These are phyloP conservation scores for Mastacembelus armatus DNA, from an alignment of 2,797 vertebrate species.

Conservation along the genomic window DNA sequence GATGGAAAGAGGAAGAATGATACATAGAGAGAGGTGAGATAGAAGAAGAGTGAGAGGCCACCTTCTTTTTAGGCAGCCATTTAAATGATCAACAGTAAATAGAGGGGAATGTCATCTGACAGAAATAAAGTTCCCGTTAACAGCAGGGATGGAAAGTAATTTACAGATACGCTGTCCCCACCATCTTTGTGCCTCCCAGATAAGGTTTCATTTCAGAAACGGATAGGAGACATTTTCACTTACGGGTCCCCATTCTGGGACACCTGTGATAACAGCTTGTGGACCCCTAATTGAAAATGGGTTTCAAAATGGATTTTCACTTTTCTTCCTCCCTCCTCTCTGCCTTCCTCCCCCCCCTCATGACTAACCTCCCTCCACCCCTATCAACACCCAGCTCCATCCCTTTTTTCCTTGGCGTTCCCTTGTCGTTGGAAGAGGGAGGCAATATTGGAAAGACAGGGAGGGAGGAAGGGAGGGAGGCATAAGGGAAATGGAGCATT, in stretches of 20 bases:
- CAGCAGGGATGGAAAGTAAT: conserved; percentile 99
- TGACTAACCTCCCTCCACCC: conserved; percentile 65
- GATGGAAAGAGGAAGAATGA: conserved; percentile 69
- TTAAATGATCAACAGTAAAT: conserved; percentile 96
- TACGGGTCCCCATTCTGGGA: conserved; percentile 96
- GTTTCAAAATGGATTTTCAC: conserved; percentile 99
- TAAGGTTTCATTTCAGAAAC: conserved; percentile 99
- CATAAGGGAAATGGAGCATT: conserved; percentile 86
- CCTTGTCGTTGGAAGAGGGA: conserved; percentile 73
- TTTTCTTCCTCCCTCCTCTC: conserved; percentile 87
- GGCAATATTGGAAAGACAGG: conserved; percentile 87
- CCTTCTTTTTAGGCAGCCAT: conserved; percentile 88
- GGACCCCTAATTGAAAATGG: conserved; percentile 99
- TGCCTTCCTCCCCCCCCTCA: conserved; percentile 68
- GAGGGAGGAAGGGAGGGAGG: conserved; percentile 41
- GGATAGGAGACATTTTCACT: conserved; percentile 99
- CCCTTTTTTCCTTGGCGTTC: conserved; percentile 49
- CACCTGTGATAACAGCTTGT: conserved; percentile 99
- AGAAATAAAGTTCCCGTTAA: conserved; percentile 99
- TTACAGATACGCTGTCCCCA: conserved; percentile 99
- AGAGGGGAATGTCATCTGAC: conserved; percentile 98
- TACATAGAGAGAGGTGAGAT: conserved; percentile 41
- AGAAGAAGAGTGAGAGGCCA: conserved; percentile 77
- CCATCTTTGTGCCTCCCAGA: conserved; percentile 98
- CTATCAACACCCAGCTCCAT: conserved; percentile 50